Base-by-base conservation (phyloP, 2,888 invertebrate species). In the Sipha maydis region DNA sequence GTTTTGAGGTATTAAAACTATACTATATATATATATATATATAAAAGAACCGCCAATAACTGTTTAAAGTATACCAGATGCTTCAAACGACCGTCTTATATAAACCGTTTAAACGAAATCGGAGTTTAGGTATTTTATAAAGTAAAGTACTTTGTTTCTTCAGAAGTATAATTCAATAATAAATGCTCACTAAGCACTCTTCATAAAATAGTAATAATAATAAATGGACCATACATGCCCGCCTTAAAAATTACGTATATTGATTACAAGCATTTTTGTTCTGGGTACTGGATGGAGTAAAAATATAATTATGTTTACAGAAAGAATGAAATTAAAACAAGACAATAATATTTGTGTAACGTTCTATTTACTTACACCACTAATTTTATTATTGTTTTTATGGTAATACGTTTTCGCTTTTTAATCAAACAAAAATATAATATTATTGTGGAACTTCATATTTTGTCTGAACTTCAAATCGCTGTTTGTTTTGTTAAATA, bases 31-130 rank as follows among this genome's bases (percentile, higher is more conserved):
- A 61, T 54, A 78, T 56, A 67, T 25, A 67, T 25, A 67, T 34
- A 82, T 28, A 82, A 41, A 82, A 67, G 48, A 69, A 54, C 54
- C 54, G 4, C 48, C 73, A 38, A 83, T 73, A 83, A 83, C 75
- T 19, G 56, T 75, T 83, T 4, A 41, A 61, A 76, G 34, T 34
- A 28, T 54, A 38, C 83, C 83, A 56, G 83, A 28, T 83, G 83
- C 38, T 56, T 61, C 38, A 38, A 83, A 83, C 56, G 56, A 83
- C 56, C 73, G n/a, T 17, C 56, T 38, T 17, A 21, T 38, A 56
- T 25, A 75, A 83, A 61, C 38, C 28, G 75, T 75, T 75, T 75
- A 76, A 75, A 84, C 8, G 28, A 61, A 76, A 84, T 61, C 56
- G 28, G 38, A 38, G 28, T 19, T 75, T 84, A 84, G 61, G 21